Evolutionary conservation across 2,797 vertebrate species (phyloP).

Genomic region (Myioborus miniatus): DNA sequence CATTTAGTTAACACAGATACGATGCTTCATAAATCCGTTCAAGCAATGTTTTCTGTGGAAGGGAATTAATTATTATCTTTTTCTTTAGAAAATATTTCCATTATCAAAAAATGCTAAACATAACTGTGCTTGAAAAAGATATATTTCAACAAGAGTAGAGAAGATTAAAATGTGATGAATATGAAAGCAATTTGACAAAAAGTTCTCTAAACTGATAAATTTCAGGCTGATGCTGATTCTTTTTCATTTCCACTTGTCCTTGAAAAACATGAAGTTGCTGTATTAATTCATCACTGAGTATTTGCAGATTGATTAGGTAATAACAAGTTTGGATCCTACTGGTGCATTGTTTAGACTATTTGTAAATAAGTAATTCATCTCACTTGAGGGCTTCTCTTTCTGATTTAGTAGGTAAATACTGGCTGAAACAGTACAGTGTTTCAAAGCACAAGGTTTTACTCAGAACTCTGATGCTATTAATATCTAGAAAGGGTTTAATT

Average conservation of each 20-base stretch:
- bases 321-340: not conserved
- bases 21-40: not conserved
- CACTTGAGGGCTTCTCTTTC: not conserved
- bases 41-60: not conserved
- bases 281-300: slow-evolving; percentile 6
- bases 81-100: slow-evolving; percentile 30
- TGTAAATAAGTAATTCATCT: slow-evolving; percentile 2
- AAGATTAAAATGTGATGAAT: slow-evolving; percentile 38
- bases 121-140: not conserved
- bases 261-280: not conserved
- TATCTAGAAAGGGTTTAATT: not conserved
- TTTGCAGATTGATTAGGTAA: slow-evolving; percentile 39
- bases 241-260: slow-evolving; percentile 9
- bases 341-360: not conserved
- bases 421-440: not conserved
- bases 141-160: not conserved
- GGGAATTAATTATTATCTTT: not conserved
- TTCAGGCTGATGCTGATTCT: not conserved
- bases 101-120: slow-evolving; percentile 13
- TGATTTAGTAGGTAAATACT: not conserved
- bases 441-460: not conserved
- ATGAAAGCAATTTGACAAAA: slow-evolving; percentile 12
- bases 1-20: not conserved
- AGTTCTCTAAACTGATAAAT: slow-evolving; percentile 10
- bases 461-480: not conserved